These are phyloP conservation scores for Drosophila malerkotliana DNA, from an alignment of 1,140 invertebrate species.

Conservation along the genomic window DNA sequence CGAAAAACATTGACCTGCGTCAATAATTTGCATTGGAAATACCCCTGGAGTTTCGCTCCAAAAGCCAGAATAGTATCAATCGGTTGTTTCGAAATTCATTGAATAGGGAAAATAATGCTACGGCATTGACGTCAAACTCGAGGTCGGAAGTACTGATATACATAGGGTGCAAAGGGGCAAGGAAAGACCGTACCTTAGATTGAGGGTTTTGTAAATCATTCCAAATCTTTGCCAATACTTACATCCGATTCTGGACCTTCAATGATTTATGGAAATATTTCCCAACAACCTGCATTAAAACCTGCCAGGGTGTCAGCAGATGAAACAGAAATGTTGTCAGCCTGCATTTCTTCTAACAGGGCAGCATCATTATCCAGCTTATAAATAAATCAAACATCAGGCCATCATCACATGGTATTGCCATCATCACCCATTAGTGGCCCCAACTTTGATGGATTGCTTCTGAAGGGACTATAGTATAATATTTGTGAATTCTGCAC, in stretches of 20 bases:
- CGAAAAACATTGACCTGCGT: constrained; percentile 16
- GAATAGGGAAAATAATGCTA: constrained; percentile 34
- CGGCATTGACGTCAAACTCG: constrained; percentile 69
- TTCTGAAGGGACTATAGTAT: not conserved
- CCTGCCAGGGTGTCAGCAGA: constrained; percentile 20
- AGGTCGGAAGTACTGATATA: constrained; percentile 40
- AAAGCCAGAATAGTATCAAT: not conserved
- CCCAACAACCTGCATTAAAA: no score
- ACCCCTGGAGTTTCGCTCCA: not conserved
- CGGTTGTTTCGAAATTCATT: constrained; percentile 6
- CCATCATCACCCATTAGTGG: constrained; percentile 29
- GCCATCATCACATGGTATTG: constrained; percentile 15
- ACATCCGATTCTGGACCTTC: no score
- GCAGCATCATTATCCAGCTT: constrained; percentile 11
- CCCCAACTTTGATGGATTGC: constrained; percentile 33
- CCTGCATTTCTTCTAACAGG: not conserved
- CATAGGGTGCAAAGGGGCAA: not conserved
- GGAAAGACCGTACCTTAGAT: not conserved
- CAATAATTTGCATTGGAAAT: constrained; percentile 60
- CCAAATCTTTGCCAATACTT: no score
- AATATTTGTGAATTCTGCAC: constrained; percentile 14
- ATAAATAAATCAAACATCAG: constrained; percentile 70
- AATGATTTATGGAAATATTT: no score
- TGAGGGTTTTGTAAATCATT: constrained; percentile 13
- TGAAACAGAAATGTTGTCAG: constrained; percentile 1